Percentiles rank a stretch among this genome's conserved stretches.
Evolutionary conservation across 2,888 invertebrate species (phyloP).

Genomic region (Tanypteryx hageni): DNA sequence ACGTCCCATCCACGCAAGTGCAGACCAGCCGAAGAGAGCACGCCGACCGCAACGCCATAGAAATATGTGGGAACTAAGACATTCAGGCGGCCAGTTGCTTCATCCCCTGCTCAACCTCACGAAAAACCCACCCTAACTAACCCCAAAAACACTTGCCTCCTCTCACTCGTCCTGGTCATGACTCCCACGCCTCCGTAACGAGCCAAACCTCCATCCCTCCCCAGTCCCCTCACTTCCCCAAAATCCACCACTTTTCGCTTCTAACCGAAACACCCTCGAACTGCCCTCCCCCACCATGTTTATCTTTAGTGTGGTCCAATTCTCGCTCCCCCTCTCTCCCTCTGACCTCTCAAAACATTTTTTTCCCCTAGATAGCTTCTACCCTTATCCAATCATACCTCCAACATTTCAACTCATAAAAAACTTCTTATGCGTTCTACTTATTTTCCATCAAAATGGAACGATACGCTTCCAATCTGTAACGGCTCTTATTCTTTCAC

Average conservation of each 20-base stretch:
- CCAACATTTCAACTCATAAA: background rate
- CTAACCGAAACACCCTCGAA: background rate
- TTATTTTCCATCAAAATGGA: too few relatives aligned
- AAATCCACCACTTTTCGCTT: background rate
- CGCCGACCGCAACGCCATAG: background rate
- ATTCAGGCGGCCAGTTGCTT: background rate
- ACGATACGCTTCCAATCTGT: too few relatives aligned
- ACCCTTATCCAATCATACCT: background rate
- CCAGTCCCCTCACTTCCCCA: background rate
- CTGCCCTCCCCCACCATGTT: background rate
- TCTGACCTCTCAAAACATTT: background rate
- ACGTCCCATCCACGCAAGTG: background rate
- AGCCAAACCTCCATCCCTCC: background rate
- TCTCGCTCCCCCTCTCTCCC: background rate
- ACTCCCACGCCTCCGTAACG: background rate
- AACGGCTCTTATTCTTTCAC: too few relatives aligned
- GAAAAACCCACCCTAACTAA: background rate
- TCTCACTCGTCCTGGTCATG: too few relatives aligned
- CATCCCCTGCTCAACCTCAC: background rate
- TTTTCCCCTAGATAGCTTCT: background rate
- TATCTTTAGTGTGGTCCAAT: conserved; percentile 3
- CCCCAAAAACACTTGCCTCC: background rate
- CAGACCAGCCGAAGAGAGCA: background rate
- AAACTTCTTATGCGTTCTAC: background rate
- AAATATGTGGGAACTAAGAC: background rate